Base-by-base conservation (phyloP, 2,797 vertebrate genomes). In the Telmatherina bonti region DNA sequence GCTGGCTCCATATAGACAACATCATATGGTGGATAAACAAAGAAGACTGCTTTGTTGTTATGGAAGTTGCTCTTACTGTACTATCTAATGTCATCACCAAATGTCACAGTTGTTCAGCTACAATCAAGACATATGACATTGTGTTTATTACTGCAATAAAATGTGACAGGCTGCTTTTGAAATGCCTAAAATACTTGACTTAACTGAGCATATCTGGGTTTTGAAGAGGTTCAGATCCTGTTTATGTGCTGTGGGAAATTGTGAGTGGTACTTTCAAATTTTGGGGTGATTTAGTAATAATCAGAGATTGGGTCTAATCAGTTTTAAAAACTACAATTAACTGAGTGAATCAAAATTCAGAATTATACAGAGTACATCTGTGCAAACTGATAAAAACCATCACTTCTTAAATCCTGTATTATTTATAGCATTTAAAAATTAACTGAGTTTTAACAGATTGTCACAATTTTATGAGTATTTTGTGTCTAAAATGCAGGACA, bases 11-110 rank as follows among this genome's bases (percentile, higher is more conserved):
- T 27, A 54, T 4, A 61, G 11, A 22, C 45, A 51, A 62, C 43
- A 56, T 1, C 77, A 41, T 41, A 35, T 1, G 49, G 30, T 1
- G 18, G 61, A 10, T 24, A 62, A 78, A 69, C 4, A 59, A 2
- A 8, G 27, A 54, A 5, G 22, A 26, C 9, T 51, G 47, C 4
- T 51, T 24, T 24, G 10, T 24, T 26, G 3, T 51, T 51, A 13
- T 12, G 12, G 22, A 11, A 26, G 24, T 24, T 49, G n/a, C 22
- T 26, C 10, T 51, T 24, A 24, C 2, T 51, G 47, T 11, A 24
- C 22, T 24, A 6, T 51, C n/a, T 10, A 5, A 24, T 51, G 22
- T 51, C 47, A 26, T 26, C 11, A 9, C 22, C 20, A 51, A 22
- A 51, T 51, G 11, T 10, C 20, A 45, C 20, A 3, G 8, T n/a